phyloP scores from a whole-genome alignment of 1,140 invertebrate genomes.

The Planococcus citri region DNA sequence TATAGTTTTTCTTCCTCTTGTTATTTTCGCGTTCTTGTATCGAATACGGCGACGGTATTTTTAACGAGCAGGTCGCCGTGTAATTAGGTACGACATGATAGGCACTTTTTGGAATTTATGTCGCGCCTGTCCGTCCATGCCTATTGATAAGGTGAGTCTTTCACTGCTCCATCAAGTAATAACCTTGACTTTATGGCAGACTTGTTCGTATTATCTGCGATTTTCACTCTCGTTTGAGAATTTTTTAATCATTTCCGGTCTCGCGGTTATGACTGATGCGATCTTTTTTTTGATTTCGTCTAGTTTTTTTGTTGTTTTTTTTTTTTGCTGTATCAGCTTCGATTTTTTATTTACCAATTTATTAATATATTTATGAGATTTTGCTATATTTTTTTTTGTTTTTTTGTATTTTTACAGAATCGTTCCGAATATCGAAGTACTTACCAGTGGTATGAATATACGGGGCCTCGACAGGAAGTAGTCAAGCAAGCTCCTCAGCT shows the following conservation, averaged over 20 bases:
- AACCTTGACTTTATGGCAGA: neutral
- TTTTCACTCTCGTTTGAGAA: too few species aligned
- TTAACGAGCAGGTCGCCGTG: neutral
- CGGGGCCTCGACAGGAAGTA: constrained; percentile 42
- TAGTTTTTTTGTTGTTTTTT: neutral
- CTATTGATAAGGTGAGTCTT: constrained; percentile 71
- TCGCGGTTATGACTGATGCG: neutral
- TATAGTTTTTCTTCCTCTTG: neutral
- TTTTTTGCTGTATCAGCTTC: neutral
- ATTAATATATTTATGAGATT: neutral
- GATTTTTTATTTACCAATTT: neutral
- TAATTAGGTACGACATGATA: constrained; percentile 49
- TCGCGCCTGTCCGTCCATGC: constrained; percentile 83
- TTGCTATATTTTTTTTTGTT: constrained; percentile 37
- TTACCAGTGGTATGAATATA: constrained; percentile 84
- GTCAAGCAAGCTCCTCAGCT: constrained; percentile 27
- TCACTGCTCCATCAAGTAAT: neutral
- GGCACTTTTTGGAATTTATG: constrained; percentile 88
- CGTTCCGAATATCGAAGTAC: constrained; percentile 84
- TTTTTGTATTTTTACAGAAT: constrained; percentile 43
- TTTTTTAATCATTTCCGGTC: too few species aligned
- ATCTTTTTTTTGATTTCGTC: too few species aligned
- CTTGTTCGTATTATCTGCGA: too few species aligned
- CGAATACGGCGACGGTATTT: neutral
- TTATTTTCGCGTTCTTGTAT: too few species aligned